Evolutionary conservation across 2,888 invertebrate species (phyloP).

Genomic region (Plutella xylostella): DNA sequence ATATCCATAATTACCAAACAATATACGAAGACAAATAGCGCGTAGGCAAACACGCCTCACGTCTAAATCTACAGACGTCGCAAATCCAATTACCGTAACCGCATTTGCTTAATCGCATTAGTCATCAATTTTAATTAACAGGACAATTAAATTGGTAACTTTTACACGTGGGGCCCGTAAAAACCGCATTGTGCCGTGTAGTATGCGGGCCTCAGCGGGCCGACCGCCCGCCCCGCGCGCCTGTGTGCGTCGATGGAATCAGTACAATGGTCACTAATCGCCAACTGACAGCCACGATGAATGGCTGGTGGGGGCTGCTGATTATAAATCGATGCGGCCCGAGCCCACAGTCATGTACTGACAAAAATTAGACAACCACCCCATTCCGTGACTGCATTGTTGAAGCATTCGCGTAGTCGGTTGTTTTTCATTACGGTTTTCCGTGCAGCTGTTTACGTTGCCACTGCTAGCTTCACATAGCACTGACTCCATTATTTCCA

Average conservation of each 20-base stretch:
- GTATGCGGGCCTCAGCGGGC: not conserved
- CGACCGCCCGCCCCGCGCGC: not conserved
- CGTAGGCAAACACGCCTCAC: too few relatives aligned
- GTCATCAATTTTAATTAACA: constrained; percentile 19
- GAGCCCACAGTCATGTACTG: not conserved
- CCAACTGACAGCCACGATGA: constrained; percentile 23
- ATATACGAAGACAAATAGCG: too few relatives aligned
- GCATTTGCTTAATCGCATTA: constrained; percentile 19
- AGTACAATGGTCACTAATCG: constrained; percentile 26
- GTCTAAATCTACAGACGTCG: not conserved
- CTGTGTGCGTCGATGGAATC: constrained; percentile 14
- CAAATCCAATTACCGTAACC: constrained; percentile 6
- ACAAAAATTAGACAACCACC: not conserved
- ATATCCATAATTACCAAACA: too few relatives aligned
- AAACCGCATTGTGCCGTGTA: constrained; percentile 5
- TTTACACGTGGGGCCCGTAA: constrained; percentile 1
- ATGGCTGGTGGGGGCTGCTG: constrained; percentile 21
- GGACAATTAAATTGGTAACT: constrained; percentile 9
- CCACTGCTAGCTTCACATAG: too few relatives aligned
- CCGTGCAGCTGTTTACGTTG: too few relatives aligned
- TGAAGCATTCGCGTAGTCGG: too few relatives aligned
- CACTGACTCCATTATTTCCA: too few relatives aligned
- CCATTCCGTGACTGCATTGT: too few relatives aligned
- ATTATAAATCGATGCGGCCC: constrained; percentile 19
- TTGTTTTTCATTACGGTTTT: too few relatives aligned